phyloP scores from a whole-genome alignment of 2,888 invertebrate species.

The Heteromyza rotundicornis region DNA sequence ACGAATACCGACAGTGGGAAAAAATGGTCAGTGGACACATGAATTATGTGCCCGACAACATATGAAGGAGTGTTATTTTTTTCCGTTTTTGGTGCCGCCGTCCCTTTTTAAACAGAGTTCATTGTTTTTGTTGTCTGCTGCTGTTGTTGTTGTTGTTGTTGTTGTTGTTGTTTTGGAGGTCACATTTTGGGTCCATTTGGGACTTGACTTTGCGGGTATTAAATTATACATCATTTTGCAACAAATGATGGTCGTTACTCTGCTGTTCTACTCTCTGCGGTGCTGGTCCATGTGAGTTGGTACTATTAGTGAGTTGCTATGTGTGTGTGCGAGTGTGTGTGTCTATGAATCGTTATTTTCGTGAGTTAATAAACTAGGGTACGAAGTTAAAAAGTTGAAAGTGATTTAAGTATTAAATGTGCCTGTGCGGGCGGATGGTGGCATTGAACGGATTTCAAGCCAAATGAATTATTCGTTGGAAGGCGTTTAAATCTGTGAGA shows the following conservation, averaged over 20 bases:
- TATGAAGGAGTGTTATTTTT: background rate
- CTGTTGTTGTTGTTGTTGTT: constrained; percentile 22
- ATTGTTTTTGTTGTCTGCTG: background rate
- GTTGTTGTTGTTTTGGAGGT: constrained; percentile 16
- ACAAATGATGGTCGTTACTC: constrained; percentile 55
- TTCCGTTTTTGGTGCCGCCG: constrained; percentile 1
- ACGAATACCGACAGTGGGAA: background rate
- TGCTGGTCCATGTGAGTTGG: background rate
- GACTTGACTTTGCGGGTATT: constrained; percentile 57
- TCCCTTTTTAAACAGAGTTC: constrained; percentile 6
- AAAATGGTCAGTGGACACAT: constrained; percentile 53
- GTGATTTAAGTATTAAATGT: constrained; percentile 1
- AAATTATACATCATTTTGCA: constrained; percentile 56
- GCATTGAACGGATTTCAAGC: background rate
- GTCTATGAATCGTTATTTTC: no score
- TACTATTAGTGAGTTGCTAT: no score
- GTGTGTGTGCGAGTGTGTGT: background rate
- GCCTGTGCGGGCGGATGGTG: no score
- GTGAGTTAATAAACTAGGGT: background rate
- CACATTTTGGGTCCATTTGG: constrained; percentile 38
- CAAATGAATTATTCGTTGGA: background rate
- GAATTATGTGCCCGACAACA: constrained; percentile 51
- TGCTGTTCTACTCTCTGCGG: constrained; percentile 8
- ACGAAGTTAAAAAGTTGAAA: background rate
- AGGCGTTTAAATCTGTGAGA: background rate